phyloP scores from a whole-genome alignment of 2,797 vertebrate species.

The Buceros bicornis region DNA sequence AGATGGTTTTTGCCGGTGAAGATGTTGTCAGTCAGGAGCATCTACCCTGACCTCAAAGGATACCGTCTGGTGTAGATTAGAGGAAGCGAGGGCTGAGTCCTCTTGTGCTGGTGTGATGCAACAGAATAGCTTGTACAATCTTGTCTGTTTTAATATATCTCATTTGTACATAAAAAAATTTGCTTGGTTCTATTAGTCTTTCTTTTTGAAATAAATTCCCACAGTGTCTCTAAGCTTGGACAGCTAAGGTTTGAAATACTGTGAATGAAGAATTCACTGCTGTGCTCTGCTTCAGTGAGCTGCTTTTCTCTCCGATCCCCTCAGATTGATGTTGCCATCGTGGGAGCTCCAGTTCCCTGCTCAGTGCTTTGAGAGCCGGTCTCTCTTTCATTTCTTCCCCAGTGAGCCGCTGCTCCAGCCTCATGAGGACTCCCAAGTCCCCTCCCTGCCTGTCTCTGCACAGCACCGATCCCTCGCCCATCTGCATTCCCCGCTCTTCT shows the following conservation, averaged over 20 bases:
- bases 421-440: background rate
- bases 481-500: background rate
- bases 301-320: background rate
- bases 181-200: background rate
- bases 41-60: background rate
- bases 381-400: background rate
- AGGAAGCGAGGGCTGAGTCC: background rate
- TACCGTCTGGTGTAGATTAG: background rate
- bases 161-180: background rate
- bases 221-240: background rate
- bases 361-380: background rate
- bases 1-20: background rate
- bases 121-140: background rate
- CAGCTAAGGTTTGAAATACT: background rate
- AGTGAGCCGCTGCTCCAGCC: background rate
- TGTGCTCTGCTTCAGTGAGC: background rate
- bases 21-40: background rate
- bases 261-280: background rate
- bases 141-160: background rate
- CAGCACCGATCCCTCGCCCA: background rate
- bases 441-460: background rate
- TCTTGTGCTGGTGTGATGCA: background rate
- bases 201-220: background rate
- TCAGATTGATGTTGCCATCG: rapidly evolving
- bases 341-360: background rate